Evolutionary conservation across 92 coral and sea anemone genomes (phyloP).

Genomic region (Epizoanthus rinbou): DNA sequence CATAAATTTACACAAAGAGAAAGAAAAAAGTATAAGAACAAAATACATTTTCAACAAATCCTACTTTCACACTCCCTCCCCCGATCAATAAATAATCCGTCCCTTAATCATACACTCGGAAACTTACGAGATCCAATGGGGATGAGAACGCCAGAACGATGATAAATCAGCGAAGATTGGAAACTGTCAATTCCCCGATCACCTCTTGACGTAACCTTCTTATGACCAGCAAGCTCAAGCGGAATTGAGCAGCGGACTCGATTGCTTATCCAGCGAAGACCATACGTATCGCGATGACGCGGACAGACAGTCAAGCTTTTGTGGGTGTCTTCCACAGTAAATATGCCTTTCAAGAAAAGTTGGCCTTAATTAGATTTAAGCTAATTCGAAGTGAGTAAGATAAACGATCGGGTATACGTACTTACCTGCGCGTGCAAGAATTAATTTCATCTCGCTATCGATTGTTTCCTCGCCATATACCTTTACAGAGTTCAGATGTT

Average conservation of each 20-base stretch:
- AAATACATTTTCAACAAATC: no score
- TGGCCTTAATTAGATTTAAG: no score
- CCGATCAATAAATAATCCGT: no score
- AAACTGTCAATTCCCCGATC: conserved; percentile 46
- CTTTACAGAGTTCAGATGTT: conserved; percentile 38
- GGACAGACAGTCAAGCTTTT: conserved; percentile 11
- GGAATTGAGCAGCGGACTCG: conserved; percentile 9
- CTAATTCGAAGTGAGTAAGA: neutral
- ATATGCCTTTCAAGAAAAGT: conserved; percentile 20
- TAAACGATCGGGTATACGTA: neutral
- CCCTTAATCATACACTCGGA: no score
- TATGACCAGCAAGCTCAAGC: conserved; percentile 44
- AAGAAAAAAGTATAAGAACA: no score
- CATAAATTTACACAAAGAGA: no score
- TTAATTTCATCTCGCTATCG: conserved; percentile 32
- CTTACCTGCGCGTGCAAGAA: conserved; percentile 39
- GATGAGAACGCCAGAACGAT: conserved; percentile 28
- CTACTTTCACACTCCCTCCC: no score
- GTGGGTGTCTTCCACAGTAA: conserved; percentile 27
- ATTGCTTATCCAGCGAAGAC: conserved; percentile 42
- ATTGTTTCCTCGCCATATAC: conserved; percentile 42
- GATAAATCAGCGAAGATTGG: conserved; percentile 32
- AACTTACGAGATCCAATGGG: conserved; percentile 58
- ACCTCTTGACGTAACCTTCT: conserved; percentile 36
- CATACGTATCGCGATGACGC: conserved; percentile 27